Base-by-base conservation (phyloP, 1,140 invertebrate genomes). In the Globodera ellingtonae region DNA sequence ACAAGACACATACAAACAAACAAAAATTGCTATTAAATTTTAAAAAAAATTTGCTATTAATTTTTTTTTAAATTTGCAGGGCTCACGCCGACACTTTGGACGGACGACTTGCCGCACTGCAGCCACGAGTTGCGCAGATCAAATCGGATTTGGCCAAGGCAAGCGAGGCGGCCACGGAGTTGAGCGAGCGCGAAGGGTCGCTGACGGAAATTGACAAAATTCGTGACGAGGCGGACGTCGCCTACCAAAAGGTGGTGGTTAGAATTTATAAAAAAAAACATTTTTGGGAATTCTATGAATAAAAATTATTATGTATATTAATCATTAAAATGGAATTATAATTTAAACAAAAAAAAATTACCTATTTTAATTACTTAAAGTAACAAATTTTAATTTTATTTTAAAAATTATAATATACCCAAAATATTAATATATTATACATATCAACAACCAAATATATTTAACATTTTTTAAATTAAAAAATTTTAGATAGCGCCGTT, bases 191-290 rank as follows among this genome's bases (percentile, higher is more conserved):
- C 18, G 46, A 46, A 21, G 75, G 9, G 50, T 35, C 47, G 35
- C 15, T 72, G 4, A 24, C 24, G 13, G 79, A 79, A 24, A 21
- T 81, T 15, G 79, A 81, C 48, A 48, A 35, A 71, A 80, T 81
- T n/a, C 35, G 24, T 15, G 65, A 71, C 9, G 15, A 70, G 6
- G 76, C 79, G 24, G 79, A 81, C 50, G 10, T 24, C 4, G 50
- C 79, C 48, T 72, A 81, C 9, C 46, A 52, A 52, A 81, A 67
- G n/a, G 15, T 81, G 59, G n/a, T 35, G 35, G 35, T 2, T 35
- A 35, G 2, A 35, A 35, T 35, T 35, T 35, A 35, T 35, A n/a
- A n/a, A 35, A 35, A 35, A 35, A 35, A 35, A 35, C 35, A 35
- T 35, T 35, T 35, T 35, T 35, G 35, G 35, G 2, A 35, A 35